phyloP scores from a whole-genome alignment of 2,113 vertebrate species.

The Meleagris gallopavo region DNA sequence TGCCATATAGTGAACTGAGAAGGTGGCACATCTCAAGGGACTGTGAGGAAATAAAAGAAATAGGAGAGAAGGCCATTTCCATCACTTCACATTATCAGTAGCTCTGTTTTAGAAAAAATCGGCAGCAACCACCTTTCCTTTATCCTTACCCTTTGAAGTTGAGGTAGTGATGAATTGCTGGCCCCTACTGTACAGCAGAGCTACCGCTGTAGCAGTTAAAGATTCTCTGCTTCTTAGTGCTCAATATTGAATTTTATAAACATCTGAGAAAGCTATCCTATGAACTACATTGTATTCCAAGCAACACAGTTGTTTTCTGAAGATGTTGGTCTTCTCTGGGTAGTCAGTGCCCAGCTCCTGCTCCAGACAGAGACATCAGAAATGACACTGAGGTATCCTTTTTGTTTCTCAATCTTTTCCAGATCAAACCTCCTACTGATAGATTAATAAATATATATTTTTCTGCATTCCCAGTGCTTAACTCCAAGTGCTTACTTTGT shows the following conservation, averaged over 20 bases:
- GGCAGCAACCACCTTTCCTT: neutral
- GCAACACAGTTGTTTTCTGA: neutral
- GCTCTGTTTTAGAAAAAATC: neutral
- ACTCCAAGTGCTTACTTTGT: neutral
- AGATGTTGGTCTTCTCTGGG: neutral
- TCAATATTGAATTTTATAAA: neutral
- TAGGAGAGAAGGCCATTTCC: neutral
- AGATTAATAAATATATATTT: accelerated
- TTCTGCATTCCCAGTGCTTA: neutral
- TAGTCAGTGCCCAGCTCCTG: neutral
- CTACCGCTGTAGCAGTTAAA: neutral
- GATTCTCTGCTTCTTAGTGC: neutral
- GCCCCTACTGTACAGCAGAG: neutral
- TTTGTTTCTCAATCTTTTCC: neutral
- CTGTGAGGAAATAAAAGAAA: neutral
- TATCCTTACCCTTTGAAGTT: neutral
- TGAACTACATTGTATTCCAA: neutral
- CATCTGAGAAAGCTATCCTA: neutral
- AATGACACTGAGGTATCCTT: neutral
- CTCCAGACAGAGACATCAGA: neutral
- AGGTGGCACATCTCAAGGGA: neutral
- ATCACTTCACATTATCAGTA: neutral
- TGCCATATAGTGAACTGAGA: neutral
- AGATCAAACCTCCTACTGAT: neutral
- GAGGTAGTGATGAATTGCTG: neutral